phyloP scores from a whole-genome alignment of 2,888 invertebrate genomes.

The Chrysomela aeneicollis region DNA sequence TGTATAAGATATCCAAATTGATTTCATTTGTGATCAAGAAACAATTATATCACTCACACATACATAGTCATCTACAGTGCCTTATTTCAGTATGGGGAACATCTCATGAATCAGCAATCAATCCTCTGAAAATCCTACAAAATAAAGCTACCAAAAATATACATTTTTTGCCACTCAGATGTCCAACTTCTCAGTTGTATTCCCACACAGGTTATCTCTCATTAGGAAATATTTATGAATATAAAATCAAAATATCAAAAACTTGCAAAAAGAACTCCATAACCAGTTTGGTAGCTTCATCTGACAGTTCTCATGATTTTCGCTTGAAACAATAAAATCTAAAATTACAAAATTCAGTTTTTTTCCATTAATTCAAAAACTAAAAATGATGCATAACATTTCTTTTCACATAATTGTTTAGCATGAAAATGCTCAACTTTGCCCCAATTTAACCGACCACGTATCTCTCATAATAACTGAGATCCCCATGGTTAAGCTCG shows the following conservation, averaged over 20 bases:
- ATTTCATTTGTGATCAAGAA: neutral
- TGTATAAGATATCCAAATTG: neutral
- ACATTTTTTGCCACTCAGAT: neutral
- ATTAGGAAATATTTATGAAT: neutral
- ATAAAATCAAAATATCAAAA: neutral
- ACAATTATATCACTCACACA: slow-evolving; percentile 1
- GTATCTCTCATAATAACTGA: too few relatives aligned
- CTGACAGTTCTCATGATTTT: too few relatives aligned
- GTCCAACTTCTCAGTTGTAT: neutral
- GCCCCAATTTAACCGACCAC: too few relatives aligned
- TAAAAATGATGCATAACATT: too few relatives aligned
- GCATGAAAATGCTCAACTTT: too few relatives aligned
- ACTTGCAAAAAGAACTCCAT: neutral
- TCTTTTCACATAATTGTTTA: too few relatives aligned
- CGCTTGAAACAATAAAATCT: too few relatives aligned
- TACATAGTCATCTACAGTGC: neutral
- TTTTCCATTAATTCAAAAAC: too few relatives aligned
- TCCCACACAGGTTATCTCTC: neutral
- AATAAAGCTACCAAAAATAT: neutral
- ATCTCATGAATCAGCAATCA: neutral
- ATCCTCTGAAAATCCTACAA: slow-evolving; percentile 1
- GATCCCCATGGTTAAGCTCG: too few relatives aligned
- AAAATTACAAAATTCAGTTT: too few relatives aligned
- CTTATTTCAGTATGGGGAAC: slow-evolving; percentile 6
- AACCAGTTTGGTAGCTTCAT: neutral